phyloP scores from a whole-genome alignment of 2,888 invertebrate genomes.

The Caenorhabditis sp. region DNA sequence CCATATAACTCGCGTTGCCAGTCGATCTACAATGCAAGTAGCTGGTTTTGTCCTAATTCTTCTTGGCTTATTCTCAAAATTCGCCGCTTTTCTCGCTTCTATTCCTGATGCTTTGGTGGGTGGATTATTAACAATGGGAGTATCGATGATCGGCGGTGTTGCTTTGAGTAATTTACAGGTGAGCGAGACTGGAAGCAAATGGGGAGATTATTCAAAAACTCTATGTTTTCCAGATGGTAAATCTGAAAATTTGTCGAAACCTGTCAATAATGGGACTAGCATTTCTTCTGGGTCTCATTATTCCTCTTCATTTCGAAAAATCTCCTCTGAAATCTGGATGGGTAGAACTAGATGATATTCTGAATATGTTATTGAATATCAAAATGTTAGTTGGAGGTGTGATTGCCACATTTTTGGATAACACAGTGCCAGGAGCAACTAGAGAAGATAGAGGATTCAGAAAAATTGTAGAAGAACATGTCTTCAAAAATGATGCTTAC shows the following conservation, averaged over 20 bases:
- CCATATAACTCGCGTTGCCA: conserved; percentile 61
- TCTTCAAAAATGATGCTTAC: conserved; percentile 23
- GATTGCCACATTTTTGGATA: conserved; percentile 73
- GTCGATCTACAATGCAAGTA: conserved; percentile 62
- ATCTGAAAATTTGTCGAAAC: conserved; percentile 50
- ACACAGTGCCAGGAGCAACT: conserved; percentile 65
- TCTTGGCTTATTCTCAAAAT: conserved; percentile 48
- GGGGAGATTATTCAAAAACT: not conserved
- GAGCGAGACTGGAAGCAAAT: too few relatives aligned
- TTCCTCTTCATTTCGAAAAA: conserved; percentile 56
- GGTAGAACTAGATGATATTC: conserved; percentile 50
- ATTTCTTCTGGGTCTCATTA: conserved; percentile 53
- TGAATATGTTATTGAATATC: conserved; percentile 65
- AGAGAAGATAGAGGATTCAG: conserved; percentile 55
- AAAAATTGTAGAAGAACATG: conserved; percentile 5
- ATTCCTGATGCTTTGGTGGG: conserved; percentile 66
- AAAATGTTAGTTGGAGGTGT: conserved; percentile 73
- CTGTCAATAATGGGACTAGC: conserved; percentile 63
- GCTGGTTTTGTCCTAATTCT: conserved; percentile 53
- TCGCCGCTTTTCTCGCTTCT: conserved; percentile 62
- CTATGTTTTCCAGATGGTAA: conserved; percentile 29
- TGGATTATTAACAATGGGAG: conserved; percentile 62
- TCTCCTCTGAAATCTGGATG: conserved; percentile 46
- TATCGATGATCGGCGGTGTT: conserved; percentile 66
- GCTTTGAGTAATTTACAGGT: conserved; percentile 61